Percentiles rank a stretch among this genome's conserved stretches.
Conservation (phyloP, 2,888 invertebrate genomes). For the Ptychoptera albimana region DNA sequence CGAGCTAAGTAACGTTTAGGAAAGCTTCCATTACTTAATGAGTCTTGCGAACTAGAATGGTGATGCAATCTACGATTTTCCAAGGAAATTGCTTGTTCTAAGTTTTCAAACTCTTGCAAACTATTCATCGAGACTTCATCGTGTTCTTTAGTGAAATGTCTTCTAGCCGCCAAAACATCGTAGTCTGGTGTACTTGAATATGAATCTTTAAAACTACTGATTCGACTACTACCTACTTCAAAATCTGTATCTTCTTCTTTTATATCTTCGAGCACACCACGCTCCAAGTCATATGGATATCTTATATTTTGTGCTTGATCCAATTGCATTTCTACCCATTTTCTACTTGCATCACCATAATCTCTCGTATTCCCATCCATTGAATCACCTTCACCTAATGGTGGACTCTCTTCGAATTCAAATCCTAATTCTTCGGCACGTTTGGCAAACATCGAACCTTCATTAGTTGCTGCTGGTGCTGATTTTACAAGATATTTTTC, state of each 20-base stretch:
- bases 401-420: constrained; percentile 53
- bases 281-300: constrained; percentile 64
- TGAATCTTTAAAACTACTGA: constrained; percentile 71
- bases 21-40: constrained; percentile 64
- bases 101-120: constrained; percentile 83
- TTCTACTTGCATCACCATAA: constrained; percentile 51
- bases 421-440: constrained; percentile 45
- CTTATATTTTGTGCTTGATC: constrained; percentile 40
- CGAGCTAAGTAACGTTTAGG: constrained; percentile 53
- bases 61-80: constrained; percentile 59
- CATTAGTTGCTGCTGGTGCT: constrained; percentile 44
- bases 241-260: constrained; percentile 87
- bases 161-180: constrained; percentile 67
- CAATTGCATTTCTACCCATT: constrained; percentile 83
- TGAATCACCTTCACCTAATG: constrained; percentile 24
- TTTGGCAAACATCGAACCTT: constrained; percentile 39
- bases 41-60: constrained; percentile 59
- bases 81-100: constrained; percentile 69
- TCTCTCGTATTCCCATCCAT: constrained; percentile 18
- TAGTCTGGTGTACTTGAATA: constrained; percentile 86
- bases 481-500: constrained; percentile 54
- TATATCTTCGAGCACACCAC: constrained; percentile 76
- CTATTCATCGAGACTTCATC: constrained; percentile 88
- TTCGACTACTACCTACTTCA: constrained; percentile 55
- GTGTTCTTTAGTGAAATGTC: constrained; percentile 70